Conservation (phyloP, 2,797 vertebrate genomes). For the Mus spretus region DNA sequence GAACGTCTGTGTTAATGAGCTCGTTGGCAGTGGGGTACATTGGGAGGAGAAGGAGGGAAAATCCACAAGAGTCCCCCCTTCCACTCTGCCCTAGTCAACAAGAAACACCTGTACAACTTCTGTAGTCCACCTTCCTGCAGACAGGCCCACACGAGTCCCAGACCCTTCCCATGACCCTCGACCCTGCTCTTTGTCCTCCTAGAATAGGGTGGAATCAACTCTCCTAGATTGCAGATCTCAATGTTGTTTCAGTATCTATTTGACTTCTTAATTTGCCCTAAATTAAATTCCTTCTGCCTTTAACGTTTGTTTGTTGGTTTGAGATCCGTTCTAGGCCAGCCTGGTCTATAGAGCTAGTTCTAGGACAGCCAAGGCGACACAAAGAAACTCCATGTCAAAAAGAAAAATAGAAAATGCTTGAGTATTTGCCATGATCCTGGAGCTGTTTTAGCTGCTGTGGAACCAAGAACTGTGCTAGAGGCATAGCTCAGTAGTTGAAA, state of each 20-base stretch:
- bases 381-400: not conserved
- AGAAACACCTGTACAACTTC: not conserved
- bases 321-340: not conserved
- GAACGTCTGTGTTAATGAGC: not conserved
- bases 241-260: not conserved
- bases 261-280: conserved; percentile 11
- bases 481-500: not conserved
- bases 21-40: not conserved
- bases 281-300: conserved; percentile 41
- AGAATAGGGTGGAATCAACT: not conserved
- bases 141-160: not conserved
- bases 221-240: not conserved
- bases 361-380: not conserved
- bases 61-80: not conserved
- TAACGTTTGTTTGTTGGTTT: not conserved
- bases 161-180: not conserved
- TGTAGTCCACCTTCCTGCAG: not conserved
- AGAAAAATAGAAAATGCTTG: not conserved
- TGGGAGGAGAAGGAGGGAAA: not conserved
- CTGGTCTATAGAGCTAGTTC: not conserved
- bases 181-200: not conserved
- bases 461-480: not conserved
- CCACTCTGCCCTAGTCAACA: not conserved
- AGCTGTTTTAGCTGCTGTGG: not conserved
- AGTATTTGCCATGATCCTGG: conserved; percentile 17